Base-by-base conservation (phyloP, 2,888 invertebrate genomes). In the Xestia ashworthii region DNA sequence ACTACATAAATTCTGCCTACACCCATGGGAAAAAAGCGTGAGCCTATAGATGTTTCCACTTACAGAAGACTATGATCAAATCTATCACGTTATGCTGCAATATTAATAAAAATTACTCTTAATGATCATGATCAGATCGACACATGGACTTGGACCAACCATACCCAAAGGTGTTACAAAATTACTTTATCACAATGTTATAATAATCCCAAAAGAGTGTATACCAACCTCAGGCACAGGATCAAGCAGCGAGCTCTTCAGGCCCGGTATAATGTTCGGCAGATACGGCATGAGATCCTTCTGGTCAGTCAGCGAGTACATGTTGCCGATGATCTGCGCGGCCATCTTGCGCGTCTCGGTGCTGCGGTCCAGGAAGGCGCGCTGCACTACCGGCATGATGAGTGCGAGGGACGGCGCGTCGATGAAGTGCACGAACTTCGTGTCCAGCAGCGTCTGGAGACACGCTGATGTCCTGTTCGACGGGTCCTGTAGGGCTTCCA, bases 271-370 rank as follows among this genome's bases (percentile, higher is more conserved):
- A 86, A 99, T 99, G 70, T 98, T 99, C 1, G 99, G 99, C 90
- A 99, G 97, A 95, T 99, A 99, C 0, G 99, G 99, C 87, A 98
- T 98, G 84, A 99, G 97, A 94, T 99, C 99, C 97, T 99, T 99
- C 95, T 99, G 99, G 96, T 99, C 99, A 0, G 99, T 99, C 67
- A 99, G 97, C 1, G 99, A 99, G 96, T 99, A 99, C 99, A 99
- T 99, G 95, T 99, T 99, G 78, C 99, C 99, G 89, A 99, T 99
- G 93, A 99, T 99, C 97, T 99, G 99, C 5, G 99, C 99, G 2
- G 99, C 99, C 99, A 99, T 99, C 97, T 99, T 99, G 89, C 99
- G 97, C 0, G 99, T 99, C 96, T 99, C 99, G 0, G 99, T 99
- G 71, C 99, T 99, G 83, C 99, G 97, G 96, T 99, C 99, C 96